phyloP scores from a whole-genome alignment of 2,113 vertebrate species.

The Xiphias gladius region DNA sequence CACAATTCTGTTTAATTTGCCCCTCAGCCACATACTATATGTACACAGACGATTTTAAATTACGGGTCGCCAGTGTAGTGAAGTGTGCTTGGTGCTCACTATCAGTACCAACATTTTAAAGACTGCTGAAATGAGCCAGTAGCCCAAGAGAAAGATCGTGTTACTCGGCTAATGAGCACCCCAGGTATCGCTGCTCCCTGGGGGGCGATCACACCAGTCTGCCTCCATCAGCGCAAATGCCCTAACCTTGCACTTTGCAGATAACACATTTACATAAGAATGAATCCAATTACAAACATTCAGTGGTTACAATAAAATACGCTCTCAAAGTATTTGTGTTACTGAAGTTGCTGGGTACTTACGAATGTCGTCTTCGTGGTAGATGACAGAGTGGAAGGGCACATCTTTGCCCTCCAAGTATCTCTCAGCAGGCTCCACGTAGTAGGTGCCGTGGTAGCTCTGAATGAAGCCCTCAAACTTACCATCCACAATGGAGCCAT shows the following conservation, averaged over 20 bases:
- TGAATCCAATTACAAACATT: constrained; percentile 42
- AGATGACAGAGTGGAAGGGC: constrained; percentile 98
- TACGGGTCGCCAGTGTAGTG: constrained; percentile 35
- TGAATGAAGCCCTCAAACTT: constrained; percentile 98
- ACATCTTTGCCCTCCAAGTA: constrained; percentile 91
- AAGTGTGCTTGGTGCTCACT: constrained; percentile 51
- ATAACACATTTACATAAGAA: constrained; percentile 42
- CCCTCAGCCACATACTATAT: constrained; percentile 57
- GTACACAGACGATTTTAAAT: constrained; percentile 69
- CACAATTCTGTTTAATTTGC: constrained; percentile 66
- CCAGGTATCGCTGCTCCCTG: constrained; percentile 51
- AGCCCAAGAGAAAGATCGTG: constrained; percentile 61
- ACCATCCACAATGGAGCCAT: constrained; percentile 94
- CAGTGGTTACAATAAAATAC: constrained; percentile 2
- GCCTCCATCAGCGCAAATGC: constrained; percentile 42
- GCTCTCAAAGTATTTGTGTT: constrained; percentile 12
- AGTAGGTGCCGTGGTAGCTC: constrained; percentile 93
- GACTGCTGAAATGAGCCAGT: constrained; percentile 60
- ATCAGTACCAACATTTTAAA: constrained; percentile 51
- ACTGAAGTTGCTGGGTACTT: constrained; percentile 78
- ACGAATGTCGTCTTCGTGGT: constrained; percentile 99
- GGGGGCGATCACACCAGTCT: constrained; percentile 55
- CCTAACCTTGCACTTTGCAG: constrained; percentile 52
- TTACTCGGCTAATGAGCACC: constrained; percentile 75
- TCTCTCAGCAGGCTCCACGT: constrained; percentile 94